Evolutionary conservation across 2,113 vertebrate genomes (phyloP).

Genomic region (cattle (Bos taurus)): ARS-UCD2.0 NC_037332.1:78553001-78553500

Average conservation of each 20-base stretch:
- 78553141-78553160: not conserved
- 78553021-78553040: not conserved
- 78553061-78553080: not conserved
- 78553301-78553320: not conserved
- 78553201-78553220: not conserved
- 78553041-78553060: not conserved
- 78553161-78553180: not conserved
- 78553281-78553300: not conserved
- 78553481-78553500: not conserved
- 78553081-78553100: not conserved
- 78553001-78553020: rapidly evolving
- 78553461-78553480: not conserved
- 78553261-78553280: not conserved
- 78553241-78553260: not conserved
- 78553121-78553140: not conserved
- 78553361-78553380: not conserved
- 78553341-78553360: not conserved
- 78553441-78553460: not conserved
- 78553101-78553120: not conserved
- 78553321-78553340: not conserved
- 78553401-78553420: not conserved
- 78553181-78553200: not conserved
- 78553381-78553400: not conserved
- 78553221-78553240: not conserved
- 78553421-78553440: not conserved